Evolutionary conservation across 1,140 invertebrate genomes (phyloP).

Genomic region (Pogonomyrmex barbatus): DNA sequence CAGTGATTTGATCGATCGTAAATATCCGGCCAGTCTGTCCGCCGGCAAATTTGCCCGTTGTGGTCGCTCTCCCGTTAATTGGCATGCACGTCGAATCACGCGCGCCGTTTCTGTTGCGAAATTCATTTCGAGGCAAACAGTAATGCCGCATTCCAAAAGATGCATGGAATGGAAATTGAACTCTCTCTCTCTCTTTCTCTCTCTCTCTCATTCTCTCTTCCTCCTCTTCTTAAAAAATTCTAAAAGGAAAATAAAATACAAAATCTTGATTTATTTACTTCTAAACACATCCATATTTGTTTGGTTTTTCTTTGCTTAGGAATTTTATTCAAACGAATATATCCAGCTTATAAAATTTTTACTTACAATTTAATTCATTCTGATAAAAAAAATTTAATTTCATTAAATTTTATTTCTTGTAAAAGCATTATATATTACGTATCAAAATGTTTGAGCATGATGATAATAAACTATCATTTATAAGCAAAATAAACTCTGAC

Average conservation of each 20-base stretch:
- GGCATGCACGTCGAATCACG: conserved; percentile 57
- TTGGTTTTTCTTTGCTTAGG: background rate
- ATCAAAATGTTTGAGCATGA: background rate
- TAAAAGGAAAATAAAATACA: background rate
- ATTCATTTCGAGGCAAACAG: conserved; percentile 72
- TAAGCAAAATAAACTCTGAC: conserved; percentile 8
- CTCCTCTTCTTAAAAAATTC: background rate
- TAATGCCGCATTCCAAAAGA: conserved; percentile 76
- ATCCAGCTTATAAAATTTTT: background rate
- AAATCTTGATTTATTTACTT: background rate
- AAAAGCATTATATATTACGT: background rate
- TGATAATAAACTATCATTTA: background rate
- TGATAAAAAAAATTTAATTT: background rate
- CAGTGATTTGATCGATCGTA: conserved; percentile 41
- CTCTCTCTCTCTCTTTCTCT: conserved; percentile 10
- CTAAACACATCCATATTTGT: background rate
- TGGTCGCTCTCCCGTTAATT: conserved; percentile 58
- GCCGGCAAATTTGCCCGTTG: conserved; percentile 55
- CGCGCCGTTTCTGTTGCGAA: conserved; percentile 61
- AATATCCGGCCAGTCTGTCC: conserved; percentile 46
- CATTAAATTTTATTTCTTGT: background rate
- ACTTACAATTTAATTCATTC: background rate
- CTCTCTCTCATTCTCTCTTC: background rate
- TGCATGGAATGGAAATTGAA: conserved; percentile 49
- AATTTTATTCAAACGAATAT: background rate